phyloP scores from a whole-genome alignment of 1,140 invertebrate species.

The Saxidomus purpurata region DNA sequence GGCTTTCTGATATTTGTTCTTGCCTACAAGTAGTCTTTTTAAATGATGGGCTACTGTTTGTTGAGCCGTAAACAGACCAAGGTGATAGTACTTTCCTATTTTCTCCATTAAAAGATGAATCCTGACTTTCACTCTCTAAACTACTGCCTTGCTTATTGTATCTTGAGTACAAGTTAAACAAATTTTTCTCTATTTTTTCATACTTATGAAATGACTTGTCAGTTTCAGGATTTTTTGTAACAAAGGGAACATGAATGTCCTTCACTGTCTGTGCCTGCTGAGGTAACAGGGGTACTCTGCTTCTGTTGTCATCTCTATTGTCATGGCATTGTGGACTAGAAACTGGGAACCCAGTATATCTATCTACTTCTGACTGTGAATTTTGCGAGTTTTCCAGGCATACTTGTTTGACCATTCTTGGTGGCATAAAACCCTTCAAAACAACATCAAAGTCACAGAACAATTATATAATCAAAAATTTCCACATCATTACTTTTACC shows the following conservation, averaged over 20 bases:
- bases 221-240: neutral
- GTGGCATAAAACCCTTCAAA: conserved; percentile 77
- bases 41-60: conserved; percentile 43
- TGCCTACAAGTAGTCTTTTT: neutral
- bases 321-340: neutral
- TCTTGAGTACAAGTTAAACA: conserved; percentile 32
- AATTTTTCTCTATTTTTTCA: neutral
- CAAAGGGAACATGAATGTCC: neutral
- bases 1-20: neutral
- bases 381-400: neutral
- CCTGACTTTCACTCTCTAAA: conserved; percentile 27
- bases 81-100: conserved; percentile 19
- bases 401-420: conserved; percentile 70
- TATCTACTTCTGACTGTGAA: neutral
- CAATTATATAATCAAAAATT: too few relatives aligned
- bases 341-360: neutral
- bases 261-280: neutral
- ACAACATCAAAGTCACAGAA: neutral
- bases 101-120: neutral
- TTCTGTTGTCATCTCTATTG: neutral
- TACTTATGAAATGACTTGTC: neutral
- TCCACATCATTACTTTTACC: too few relatives aligned
- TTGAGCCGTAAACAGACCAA: conserved; percentile 62
- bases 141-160: neutral
- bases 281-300: neutral